These are phyloP conservation scores for Puma concolor DNA, from an alignment of 2,113 vertebrate genomes.

Conservation along the genomic window DNA sequence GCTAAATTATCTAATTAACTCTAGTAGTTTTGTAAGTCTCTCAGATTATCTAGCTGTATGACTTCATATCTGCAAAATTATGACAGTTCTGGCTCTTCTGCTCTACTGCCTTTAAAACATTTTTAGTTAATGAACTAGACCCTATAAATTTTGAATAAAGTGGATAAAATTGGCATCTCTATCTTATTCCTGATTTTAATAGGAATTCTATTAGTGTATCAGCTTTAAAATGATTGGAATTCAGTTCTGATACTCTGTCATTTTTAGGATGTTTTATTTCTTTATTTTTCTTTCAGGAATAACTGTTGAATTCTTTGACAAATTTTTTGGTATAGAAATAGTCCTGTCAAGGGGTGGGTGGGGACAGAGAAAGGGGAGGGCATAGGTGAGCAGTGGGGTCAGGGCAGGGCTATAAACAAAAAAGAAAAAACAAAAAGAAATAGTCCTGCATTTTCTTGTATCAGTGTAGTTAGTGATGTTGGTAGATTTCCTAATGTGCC, in stretches of 20 bases:
- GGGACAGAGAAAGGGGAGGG: not conserved
- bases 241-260: not conserved
- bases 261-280: not conserved
- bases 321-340: not conserved
- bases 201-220: not conserved
- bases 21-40: not conserved
- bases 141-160: not conserved
- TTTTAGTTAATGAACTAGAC: not conserved
- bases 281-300: not conserved
- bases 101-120: not conserved
- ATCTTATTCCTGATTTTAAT: not conserved
- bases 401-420: not conserved
- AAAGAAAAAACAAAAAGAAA: not conserved
- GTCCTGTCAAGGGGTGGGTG: not conserved
- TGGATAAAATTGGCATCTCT: not conserved
- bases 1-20: conserved; percentile 7
- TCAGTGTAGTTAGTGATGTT: not conserved
- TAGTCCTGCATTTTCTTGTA: not conserved
- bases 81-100: not conserved
- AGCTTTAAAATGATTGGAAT: not conserved
- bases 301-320: conserved; percentile 3
- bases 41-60: not conserved
- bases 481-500: not conserved
- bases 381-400: not conserved
- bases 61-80: not conserved